These are phyloP conservation scores for Porites rus DNA, from an alignment of 92 coral and sea anemone genomes.

Conservation along the genomic window DNA sequence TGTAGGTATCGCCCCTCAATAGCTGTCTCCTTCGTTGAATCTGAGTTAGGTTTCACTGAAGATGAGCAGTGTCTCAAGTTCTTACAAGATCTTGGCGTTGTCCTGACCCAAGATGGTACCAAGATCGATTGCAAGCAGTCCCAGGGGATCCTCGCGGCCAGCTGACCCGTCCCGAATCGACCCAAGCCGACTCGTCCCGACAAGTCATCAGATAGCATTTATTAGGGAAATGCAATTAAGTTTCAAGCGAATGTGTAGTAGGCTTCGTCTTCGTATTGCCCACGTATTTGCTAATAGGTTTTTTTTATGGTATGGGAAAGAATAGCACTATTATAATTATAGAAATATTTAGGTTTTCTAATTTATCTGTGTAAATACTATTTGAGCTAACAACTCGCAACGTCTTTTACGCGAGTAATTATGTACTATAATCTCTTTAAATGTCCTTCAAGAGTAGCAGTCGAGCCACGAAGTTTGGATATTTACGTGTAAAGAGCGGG, in stretches of 20 bases:
- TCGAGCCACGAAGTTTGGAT: neutral
- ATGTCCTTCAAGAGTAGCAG: constrained; percentile 6
- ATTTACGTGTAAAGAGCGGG: neutral
- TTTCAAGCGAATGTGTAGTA: constrained; percentile 36
- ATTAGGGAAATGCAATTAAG: constrained; percentile 4
- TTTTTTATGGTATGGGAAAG: constrained; percentile 29
- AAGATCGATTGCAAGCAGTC: constrained; percentile 98
- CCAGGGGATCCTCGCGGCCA: constrained; percentile 67
- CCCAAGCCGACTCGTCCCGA: constrained; percentile 23
- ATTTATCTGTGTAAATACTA: constrained; percentile 22
- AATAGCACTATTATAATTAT: neutral
- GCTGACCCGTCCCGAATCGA: constrained; percentile 39
- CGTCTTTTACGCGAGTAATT: constrained; percentile 24
- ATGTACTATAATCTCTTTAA: neutral
- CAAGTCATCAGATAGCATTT: constrained; percentile 22
- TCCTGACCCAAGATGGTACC: constrained; percentile 84
- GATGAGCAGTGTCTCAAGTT: constrained; percentile 93
- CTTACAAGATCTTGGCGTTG: constrained; percentile 88
- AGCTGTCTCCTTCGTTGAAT: constrained; percentile 98
- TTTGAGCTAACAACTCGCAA: constrained; percentile 32
- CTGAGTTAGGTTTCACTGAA: constrained; percentile 99
- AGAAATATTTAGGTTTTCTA: constrained; percentile 14
- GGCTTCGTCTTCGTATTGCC: constrained; percentile 10
- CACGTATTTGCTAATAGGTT: constrained; percentile 36
- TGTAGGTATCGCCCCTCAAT: constrained; percentile 98